Evolutionary conservation across 2,888 invertebrate genomes (phyloP), one percentile per base, ranked within the genome.

Genomic region (Melinopterus prodromus): DNA sequence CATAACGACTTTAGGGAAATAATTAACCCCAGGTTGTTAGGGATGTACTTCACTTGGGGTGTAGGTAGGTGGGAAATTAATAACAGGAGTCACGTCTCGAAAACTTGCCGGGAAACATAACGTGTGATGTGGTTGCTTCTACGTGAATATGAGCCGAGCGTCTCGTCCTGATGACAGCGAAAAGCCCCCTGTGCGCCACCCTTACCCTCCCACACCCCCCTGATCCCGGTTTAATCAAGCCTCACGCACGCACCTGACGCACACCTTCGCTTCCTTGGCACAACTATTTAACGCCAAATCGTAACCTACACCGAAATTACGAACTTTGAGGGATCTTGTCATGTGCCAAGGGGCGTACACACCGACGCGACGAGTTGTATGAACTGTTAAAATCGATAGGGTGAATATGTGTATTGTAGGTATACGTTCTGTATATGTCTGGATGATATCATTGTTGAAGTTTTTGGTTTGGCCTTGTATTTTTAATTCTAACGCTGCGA

Each of bases 1-100:
- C 53, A 9, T 53, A 53, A 53, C 53, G 53, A 53, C 53, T 53
- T 53, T 53, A 53, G 53, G 53, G 53, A 53, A 53, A 53, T 53
- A 53, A 53, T 53, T 53, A 53, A 53, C 53, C 53, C 26, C 53
- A 53, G 7, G 53, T 53, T 53, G 53, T 53, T 53, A 53, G 53
- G 53, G 7, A 53, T 53, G 53, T 53, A 53, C 53, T 53, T 53
- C 53, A 53, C 53, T 53, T 53, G 53, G 53, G 53, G 53, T 26
- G 53, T 53, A 53, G 53, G 53, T 53, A 53, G 53, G 53, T 53
- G 53, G 53, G 53, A 53, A 53, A 53, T 53, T 53, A 53, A 53
- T 53, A 53, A 53, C 53, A 9, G 53, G 53, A 53, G 53, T 53
- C 53, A 53, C 53, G 53, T 53, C 53, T 53, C 53, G 26, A 53